Evolutionary conservation across 2,113 vertebrate genomes (phyloP).

Genomic region (Anguilla japonica): DNA sequence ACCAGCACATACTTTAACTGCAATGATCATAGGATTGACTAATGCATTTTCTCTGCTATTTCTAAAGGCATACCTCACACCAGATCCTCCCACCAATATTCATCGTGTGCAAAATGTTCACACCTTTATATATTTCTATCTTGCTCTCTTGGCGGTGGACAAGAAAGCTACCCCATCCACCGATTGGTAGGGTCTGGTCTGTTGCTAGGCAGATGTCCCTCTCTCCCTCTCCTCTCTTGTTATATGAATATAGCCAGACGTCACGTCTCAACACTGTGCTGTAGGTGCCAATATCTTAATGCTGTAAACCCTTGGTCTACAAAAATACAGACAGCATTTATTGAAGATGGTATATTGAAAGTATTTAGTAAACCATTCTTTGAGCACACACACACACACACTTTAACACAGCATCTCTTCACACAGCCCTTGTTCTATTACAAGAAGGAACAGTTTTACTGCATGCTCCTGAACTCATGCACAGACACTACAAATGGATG

Average conservation of each 20-base stretch:
- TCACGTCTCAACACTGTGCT: not conserved
- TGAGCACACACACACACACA: too few relatives aligned
- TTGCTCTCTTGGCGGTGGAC: conserved; percentile 1
- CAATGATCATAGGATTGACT: not conserved
- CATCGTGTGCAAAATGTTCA: not conserved
- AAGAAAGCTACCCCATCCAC: not conserved
- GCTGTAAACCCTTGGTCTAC: too few relatives aligned
- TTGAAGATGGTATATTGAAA: too few relatives aligned
- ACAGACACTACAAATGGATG: not conserved
- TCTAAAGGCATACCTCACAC: too few relatives aligned
- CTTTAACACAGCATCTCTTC: not conserved
- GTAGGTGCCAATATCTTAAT: not conserved
- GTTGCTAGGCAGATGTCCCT: conserved; percentile 24
- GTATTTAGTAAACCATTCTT: too few relatives aligned
- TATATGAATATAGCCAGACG: not conserved
- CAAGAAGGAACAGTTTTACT: not conserved
- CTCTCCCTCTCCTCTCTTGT: not conserved
- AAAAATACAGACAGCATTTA: too few relatives aligned
- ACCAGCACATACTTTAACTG: not conserved
- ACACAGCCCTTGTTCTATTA: not conserved
- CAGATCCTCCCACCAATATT: too few relatives aligned
- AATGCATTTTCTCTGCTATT: not conserved
- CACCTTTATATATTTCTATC: not conserved
- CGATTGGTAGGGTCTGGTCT: conserved; percentile 1
- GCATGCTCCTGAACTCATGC: too few relatives aligned